These are phyloP conservation scores for Hipposideros larvatus DNA, from an alignment of 2,797 vertebrate species.

Conservation along the genomic window DNA sequence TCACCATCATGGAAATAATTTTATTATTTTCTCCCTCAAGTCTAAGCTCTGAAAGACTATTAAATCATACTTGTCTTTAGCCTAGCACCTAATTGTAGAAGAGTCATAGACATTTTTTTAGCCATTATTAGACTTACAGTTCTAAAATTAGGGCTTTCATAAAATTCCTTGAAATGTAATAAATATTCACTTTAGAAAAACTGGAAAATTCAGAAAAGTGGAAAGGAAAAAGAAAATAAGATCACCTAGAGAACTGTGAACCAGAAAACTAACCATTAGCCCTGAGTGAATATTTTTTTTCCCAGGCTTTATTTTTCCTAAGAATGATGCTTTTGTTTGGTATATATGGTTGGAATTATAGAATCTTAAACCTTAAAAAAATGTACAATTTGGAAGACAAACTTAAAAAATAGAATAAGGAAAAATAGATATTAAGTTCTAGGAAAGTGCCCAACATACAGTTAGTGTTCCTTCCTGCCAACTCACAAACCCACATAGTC, in stretches of 20 bases:
- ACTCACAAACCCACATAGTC: neutral
- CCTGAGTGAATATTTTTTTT: neutral
- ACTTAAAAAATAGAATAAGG: slow-evolving; percentile 11
- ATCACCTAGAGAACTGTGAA: neutral
- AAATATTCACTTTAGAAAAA: neutral
- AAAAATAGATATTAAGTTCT: neutral
- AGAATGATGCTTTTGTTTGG: neutral
- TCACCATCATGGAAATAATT: neutral
- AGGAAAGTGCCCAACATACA: neutral
- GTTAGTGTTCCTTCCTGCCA: neutral
- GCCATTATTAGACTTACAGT: neutral
- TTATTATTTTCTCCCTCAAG: neutral
- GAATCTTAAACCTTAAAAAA: slow-evolving; percentile 33
- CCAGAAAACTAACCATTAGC: neutral
- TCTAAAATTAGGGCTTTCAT: neutral
- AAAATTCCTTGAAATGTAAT: neutral
- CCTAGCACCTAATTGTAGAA: neutral
- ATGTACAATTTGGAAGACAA: neutral
- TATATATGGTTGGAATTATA: neutral
- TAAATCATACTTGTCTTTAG: neutral
- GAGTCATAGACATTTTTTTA: slow-evolving; percentile 38
- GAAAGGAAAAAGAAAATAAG: neutral
- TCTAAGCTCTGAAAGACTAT: neutral
- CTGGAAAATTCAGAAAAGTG: neutral
- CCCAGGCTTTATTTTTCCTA: neutral